Evolutionary conservation across 2,888 invertebrate genomes (phyloP).

Genomic region (Cerceris rybyensis): DNA sequence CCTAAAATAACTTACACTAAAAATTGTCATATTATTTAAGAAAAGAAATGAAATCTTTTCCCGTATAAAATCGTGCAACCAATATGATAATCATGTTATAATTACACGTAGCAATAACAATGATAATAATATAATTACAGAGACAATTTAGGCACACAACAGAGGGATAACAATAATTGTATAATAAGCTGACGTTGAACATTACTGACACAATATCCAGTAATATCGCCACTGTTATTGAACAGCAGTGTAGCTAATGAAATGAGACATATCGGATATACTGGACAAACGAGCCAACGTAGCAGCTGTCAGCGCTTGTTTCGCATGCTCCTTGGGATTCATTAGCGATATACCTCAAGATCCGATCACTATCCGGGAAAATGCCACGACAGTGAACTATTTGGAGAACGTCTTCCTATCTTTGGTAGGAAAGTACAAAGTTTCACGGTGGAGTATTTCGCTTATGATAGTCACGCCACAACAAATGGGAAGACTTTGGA

Average conservation of each 20-base stretch:
- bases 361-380: background rate
- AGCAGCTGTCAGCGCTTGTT: background rate
- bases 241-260: too few relatives aligned
- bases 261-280: background rate
- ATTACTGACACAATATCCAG: background rate
- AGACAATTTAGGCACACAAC: background rate
- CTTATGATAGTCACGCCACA: constrained; percentile 18
- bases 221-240: background rate
- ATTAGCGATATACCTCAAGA: background rate
- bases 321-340: background rate
- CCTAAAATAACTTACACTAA: too few relatives aligned
- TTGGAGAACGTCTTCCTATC: background rate
- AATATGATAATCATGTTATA: background rate
- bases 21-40: background rate
- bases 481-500: constrained; percentile 22
- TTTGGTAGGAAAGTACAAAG: background rate
- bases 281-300: background rate
- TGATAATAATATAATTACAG: background rate
- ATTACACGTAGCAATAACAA: background rate
- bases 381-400: constrained; percentile 7
- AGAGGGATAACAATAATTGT: background rate
- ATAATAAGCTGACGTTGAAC: background rate
- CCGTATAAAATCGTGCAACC: background rate
- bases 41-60: background rate
- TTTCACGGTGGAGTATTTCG: constrained; percentile 11